Base-by-base conservation (phyloP, 2,888 invertebrate species). In the Cephalotes varians region DNA sequence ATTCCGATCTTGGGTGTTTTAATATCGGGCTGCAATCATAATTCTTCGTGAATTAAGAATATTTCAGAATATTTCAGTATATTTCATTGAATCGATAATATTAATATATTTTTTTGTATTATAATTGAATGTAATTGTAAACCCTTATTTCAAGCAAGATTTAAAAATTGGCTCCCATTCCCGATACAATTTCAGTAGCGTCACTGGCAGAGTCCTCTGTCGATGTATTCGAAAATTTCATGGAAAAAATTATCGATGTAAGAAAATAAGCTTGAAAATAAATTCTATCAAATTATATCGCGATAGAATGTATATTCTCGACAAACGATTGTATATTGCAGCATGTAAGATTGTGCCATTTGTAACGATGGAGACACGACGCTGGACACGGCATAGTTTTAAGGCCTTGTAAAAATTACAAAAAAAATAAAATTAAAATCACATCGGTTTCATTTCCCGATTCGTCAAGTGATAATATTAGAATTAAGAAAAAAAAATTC, bases 401-500 rank as follows among this genome's bases (percentile, higher is more conserved):
- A 5, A 28, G 7, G 1, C 0, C 3, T 31, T 31, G 1, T 31
- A 31, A 51, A 10, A 51, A 10, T 51, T 51, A 37, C 7, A 51
- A 15, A 69, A 2, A 6, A 15, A 31, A 3, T 21, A 4, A 69
- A 69, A 31, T 47, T 47, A 10, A 12, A 65, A 51, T 40, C 37
- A 72, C 6, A n/a, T 25, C 21, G 0, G 0, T 56, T 56, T 56
- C n/a, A 58, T 4, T 47, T 34, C 1, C 2, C 1, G 5, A 54
- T 54, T 31, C 5, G 21, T 25, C 2, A 21, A 5, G n/a, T n/a
- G 12, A 21, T 18, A 18, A 37, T 12, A 54, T 34, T n/a, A n/a
- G 44, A 18, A 64, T 44, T 0, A 37, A 64, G 40, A 73, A 37
- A 84, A 83, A 82, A 76, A 65, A 37, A 6, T 6, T 1, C 21